phyloP scores from a whole-genome alignment of 2,113 vertebrate genomes.

The Macaca fascicularis region DNA sequence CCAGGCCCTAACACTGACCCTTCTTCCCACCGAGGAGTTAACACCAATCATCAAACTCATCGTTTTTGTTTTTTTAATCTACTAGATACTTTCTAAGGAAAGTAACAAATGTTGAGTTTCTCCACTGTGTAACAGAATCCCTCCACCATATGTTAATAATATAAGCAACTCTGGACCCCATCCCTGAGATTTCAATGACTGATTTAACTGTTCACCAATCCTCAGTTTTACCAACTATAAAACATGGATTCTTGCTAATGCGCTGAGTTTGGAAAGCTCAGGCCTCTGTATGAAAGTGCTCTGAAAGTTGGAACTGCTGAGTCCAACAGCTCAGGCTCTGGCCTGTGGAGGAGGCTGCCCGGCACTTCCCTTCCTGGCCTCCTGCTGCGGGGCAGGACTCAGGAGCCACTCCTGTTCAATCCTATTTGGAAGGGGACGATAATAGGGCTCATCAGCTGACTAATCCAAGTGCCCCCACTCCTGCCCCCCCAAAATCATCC shows the following conservation, averaged over 20 bases:
- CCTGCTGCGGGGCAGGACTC: neutral
- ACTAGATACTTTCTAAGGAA: neutral
- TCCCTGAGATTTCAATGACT: neutral
- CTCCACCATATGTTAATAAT: neutral
- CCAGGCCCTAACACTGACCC: accelerated
- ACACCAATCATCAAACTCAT: accelerated
- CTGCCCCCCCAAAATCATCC: neutral
- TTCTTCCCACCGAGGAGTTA: neutral
- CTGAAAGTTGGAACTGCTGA: neutral
- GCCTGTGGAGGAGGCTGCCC: accelerated
- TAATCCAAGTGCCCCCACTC: too few relatives aligned
- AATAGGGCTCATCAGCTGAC: neutral
- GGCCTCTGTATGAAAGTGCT: neutral
- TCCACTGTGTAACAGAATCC: neutral
- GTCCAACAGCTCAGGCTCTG: neutral
- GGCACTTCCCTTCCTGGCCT: neutral
- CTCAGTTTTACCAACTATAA: neutral
- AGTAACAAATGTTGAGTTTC: neutral
- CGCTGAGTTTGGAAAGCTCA: neutral
- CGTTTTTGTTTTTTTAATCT: accelerated
- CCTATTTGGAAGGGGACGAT: neutral
- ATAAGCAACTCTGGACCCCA: neutral
- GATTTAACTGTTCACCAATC: accelerated
- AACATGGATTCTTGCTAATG: neutral
- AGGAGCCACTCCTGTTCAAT: neutral